Conservation (phyloP, 2,113 vertebrate genomes). For the Lophius piscatorius region DNA sequence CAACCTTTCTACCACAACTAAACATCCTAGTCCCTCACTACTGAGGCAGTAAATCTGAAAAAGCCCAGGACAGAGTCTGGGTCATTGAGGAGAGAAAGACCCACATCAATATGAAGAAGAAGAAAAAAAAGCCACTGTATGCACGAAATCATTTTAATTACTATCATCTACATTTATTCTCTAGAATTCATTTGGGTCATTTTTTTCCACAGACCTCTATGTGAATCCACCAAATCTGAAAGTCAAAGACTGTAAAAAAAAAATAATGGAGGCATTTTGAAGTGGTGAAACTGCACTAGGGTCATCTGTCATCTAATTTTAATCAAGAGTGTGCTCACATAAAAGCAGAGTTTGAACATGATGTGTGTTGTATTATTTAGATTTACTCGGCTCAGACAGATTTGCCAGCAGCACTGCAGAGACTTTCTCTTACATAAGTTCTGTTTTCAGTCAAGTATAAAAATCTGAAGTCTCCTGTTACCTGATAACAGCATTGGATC, state of each 20-base stretch:
- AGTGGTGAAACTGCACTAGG: neutral
- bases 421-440: no score
- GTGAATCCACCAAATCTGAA: conserved; percentile 1
- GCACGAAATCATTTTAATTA: no score
- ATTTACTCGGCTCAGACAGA: neutral
- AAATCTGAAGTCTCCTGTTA: conserved; percentile 47
- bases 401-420: neutral
- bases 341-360: neutral
- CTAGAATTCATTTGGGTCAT: neutral
- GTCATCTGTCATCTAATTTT: neutral
- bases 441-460: no score
- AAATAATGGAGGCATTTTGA: neutral
- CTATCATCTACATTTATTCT: neutral
- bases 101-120: no score
- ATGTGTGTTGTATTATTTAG: conserved; percentile 7
- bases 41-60: no score
- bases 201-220: neutral
- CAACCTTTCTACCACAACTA: no score
- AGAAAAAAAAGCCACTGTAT: no score
- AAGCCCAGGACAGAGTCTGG: no score
- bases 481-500: conserved; percentile 97
- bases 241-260: neutral
- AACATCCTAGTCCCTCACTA: no score
- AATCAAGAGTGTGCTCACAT: conserved; percentile 5
- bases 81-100: no score